Evolutionary conservation across 53 echinoderm and acorn worm genomes (phyloP).

Genomic region (Astropecten irregularis): DNA sequence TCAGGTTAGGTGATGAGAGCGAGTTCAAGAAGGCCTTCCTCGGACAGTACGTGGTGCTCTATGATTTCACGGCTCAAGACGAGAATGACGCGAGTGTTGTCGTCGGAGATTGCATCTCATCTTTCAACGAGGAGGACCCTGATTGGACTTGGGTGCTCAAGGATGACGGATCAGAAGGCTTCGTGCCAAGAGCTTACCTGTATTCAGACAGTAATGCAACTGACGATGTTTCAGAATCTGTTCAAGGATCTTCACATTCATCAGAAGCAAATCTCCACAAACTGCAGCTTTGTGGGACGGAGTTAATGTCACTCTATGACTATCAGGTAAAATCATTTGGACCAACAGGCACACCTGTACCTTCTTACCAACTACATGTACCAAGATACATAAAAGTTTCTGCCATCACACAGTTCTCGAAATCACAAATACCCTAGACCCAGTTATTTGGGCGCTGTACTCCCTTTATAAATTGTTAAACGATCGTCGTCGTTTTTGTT

Average conservation of each 20-base stretch:
- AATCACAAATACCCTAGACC: too few relatives aligned
- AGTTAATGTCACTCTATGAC: slow-evolving; percentile 55
- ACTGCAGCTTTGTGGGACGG: slow-evolving; percentile 47
- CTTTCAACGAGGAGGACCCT: slow-evolving; percentile 30
- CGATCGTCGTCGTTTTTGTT: too few relatives aligned
- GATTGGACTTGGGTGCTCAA: slow-evolving; percentile 54
- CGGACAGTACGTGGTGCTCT: slow-evolving; percentile 45
- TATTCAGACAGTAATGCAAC: slow-evolving; percentile 4
- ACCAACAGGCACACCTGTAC: too few relatives aligned
- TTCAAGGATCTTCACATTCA: neutral
- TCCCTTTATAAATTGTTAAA: too few relatives aligned
- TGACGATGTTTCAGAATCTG: neutral
- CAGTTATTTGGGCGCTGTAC: too few relatives aligned
- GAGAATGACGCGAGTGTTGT: slow-evolving; percentile 36
- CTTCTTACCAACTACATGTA: too few relatives aligned
- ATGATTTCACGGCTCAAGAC: slow-evolving; percentile 37
- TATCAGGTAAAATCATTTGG: slow-evolving; percentile 66
- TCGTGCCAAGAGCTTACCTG: slow-evolving; percentile 34
- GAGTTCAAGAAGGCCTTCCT: slow-evolving; percentile 11
- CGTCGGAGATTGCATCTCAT: slow-evolving; percentile 13
- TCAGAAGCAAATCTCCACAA: slow-evolving; percentile 7
- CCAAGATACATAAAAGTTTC: too few relatives aligned
- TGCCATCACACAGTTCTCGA: too few relatives aligned
- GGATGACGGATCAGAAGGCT: slow-evolving; percentile 40
- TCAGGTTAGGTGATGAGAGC: neutral